These are phyloP conservation scores for Auanema freiburgensis DNA, from an alignment of 2,888 invertebrate genomes.

Conservation along the genomic window DNA sequence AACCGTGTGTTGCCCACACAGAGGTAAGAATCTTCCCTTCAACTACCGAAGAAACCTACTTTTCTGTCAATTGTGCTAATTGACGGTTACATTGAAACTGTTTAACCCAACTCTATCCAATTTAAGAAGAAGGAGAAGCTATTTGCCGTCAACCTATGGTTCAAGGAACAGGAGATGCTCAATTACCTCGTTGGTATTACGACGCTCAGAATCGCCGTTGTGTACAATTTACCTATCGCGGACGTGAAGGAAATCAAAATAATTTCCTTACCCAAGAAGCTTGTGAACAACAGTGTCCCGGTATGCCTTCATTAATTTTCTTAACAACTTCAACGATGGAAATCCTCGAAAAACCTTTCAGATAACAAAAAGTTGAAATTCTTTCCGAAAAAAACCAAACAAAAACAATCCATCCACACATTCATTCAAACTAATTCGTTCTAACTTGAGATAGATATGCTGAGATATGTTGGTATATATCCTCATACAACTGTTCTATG, in stretches of 20 bases:
- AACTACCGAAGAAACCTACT: not conserved
- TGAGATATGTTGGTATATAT: no score
- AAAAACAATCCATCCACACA: not conserved
- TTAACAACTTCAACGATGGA: not conserved
- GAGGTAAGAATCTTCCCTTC: slow-evolving; percentile 35
- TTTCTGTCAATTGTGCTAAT: not conserved
- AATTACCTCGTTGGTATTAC: slow-evolving; percentile 54
- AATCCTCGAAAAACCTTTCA: not conserved
- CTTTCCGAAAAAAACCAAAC: not conserved
- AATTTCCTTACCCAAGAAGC: slow-evolving; percentile 58
- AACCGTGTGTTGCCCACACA: slow-evolving; percentile 64
- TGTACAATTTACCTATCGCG: slow-evolving; percentile 55
- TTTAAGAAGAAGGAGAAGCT: slow-evolving; percentile 39
- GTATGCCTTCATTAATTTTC: slow-evolving; percentile 14
- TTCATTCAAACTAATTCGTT: not conserved
- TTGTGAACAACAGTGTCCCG: slow-evolving; percentile 53
- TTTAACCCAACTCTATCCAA: not conserved
- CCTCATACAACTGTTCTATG: no score
- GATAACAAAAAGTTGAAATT: not conserved
- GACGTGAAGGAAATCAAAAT: slow-evolving; percentile 54
- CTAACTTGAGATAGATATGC: no score
- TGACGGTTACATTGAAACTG: not conserved
- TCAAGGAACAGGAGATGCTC: slow-evolving; percentile 49
- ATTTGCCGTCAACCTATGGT: slow-evolving; percentile 53
- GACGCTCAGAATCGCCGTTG: slow-evolving; percentile 51